phyloP scores from a whole-genome alignment of 2,888 invertebrate genomes.

The Alloplasta piceator region DNA sequence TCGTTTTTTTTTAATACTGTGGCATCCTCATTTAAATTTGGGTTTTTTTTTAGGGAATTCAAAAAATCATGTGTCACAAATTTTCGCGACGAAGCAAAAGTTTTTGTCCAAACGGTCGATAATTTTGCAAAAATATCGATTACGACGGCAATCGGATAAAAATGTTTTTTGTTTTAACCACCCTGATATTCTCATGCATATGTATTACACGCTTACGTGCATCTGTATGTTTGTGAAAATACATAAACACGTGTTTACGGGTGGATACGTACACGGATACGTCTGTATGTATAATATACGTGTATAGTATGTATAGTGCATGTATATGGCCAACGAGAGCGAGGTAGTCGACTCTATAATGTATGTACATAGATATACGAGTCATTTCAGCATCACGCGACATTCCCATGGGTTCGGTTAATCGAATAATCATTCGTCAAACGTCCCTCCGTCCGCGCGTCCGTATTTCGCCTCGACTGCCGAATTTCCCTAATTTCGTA shows the following conservation, averaged over 20 bases:
- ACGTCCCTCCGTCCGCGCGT: slow-evolving; percentile 32
- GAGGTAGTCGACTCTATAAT: not conserved
- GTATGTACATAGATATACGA: slow-evolving; percentile 3
- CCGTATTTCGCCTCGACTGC: slow-evolving; percentile 12
- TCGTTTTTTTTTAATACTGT: too few species aligned
- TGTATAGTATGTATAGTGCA: not conserved
- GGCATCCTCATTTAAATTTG: too few species aligned
- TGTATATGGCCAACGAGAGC: not conserved
- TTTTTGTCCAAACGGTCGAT: too few species aligned
- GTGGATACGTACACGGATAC: not conserved
- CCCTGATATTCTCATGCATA: too few species aligned
- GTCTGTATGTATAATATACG: not conserved
- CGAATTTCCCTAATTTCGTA: slow-evolving; percentile 24
- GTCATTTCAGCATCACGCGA: slow-evolving; percentile 16
- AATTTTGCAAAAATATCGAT: too few species aligned
- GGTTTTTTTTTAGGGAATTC: too few species aligned
- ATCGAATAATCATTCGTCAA: slow-evolving; percentile 59
- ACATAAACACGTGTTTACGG: not conserved
- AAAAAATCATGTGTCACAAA: too few species aligned
- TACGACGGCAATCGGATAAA: too few species aligned
- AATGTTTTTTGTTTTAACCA: too few species aligned
- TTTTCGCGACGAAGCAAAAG: too few species aligned
- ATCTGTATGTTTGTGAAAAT: not conserved
- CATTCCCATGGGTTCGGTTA: slow-evolving; percentile 55
- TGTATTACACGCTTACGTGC: too few species aligned